Evolutionary conservation across 2,888 invertebrate genomes (phyloP), one percentile per base, ranked within the genome.

Genomic region (Calameuta filiformis): DNA sequence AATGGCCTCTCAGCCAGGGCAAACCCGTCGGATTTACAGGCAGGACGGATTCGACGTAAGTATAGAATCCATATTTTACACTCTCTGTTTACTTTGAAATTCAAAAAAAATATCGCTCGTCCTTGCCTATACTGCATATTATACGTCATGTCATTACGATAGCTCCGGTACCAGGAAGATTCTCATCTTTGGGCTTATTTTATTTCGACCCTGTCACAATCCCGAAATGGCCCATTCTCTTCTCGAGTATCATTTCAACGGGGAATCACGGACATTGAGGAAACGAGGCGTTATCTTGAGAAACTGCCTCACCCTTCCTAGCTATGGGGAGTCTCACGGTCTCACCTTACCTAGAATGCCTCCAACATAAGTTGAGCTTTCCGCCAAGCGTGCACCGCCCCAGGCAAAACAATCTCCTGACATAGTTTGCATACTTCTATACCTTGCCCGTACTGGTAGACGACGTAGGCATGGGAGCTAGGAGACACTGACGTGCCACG

Each of bases 351-450:
- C 74, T 11, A 33, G 74, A 30, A 35, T 37, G 33, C 35, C 30
- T 34, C 23, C 2, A 56, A 15, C 56, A 56, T 56, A 56, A 56
- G 56, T 56, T 56, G 23, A 56, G 56, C 56, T 23, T 37, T n/a
- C 37, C 34, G 30, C 74, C 35, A 31, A 33, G 74, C 33, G n/a
- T 35, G 74, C 75, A 30, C 30, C 31, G 34, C 37, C 73, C 12
- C 4, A n/a, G 71, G 30, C 12, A 68, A 68, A 74, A 30, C 35
- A 78, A 40, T 77, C 80, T 79, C 76, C 75, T 76, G 76, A 81
- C 83, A 87, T 86, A 86, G 85, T 86, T 86, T 79, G 87, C 87
- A 81, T 87, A 83, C 83, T 84, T 85, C 79, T 80, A 81, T 83
- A 82, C 80, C 33, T 31, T 80, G 78, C 74, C 75, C 77, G 80